Base-by-base conservation (phyloP, 2,113 vertebrate genomes). In the Corythornis madagascariensis region DNA sequence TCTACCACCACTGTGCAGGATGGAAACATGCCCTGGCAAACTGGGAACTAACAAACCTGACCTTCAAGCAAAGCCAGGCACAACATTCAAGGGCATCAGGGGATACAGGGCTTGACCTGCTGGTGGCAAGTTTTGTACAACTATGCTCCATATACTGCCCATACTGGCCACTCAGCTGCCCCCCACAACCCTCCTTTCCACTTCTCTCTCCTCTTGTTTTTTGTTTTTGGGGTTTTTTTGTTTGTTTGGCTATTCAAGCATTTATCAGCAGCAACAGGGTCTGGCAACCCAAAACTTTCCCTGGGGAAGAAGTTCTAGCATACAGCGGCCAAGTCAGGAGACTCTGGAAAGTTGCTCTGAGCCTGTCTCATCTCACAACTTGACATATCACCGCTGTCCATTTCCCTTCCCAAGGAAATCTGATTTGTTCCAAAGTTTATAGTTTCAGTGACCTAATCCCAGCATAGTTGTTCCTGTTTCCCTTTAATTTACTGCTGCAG, bases 391-490 rank as follows among this genome's bases (percentile, higher is more conserved):
- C 63, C 1, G 11, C 95, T 83, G 90, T 79, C 95, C 94, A 93
- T 94, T 95, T 83, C 53, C 55, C 93, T 96, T 93, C 87, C 94
- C 55, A 76, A 92, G 95, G 93, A 95, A 97, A 88, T 91, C 92
- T 90, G 92, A 89, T 95, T 95, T 77, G 92, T 86, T 89, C 88
- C 94, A 88, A 95, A 95, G 94, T 90, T 92, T 81, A 86, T 77
- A 80, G 94, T 89, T 90, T 85, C 95, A 88, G 88, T 95, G 97
- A 96, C 96, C 94, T 97, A 97, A 97, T 93, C 94, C 95, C 86
- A 92, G 94, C 73, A 75, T 65, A 91, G 89, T 94, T 52, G 91
- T 95, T 94, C 87, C 97, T 96, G 96, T 92, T 97, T 97, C 75
- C 95, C 94, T 70, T 28, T 97, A 94, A 98, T 97, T 97, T 95